phyloP scores from a whole-genome alignment of 2,888 invertebrate genomes.

The Dryadula phaetusa region DNA sequence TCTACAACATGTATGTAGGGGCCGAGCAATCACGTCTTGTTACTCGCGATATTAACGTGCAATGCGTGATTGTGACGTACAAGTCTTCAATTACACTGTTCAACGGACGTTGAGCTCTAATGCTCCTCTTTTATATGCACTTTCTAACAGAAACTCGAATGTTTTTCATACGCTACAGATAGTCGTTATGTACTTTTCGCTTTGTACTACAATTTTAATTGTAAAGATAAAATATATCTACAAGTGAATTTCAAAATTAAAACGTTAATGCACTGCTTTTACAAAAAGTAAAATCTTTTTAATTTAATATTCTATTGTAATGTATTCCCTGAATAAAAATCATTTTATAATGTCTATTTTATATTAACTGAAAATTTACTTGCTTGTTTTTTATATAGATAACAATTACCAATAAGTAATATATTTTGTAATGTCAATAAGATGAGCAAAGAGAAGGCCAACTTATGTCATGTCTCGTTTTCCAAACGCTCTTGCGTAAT shows the following conservation, averaged over 20 bases:
- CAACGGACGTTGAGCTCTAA: constrained; percentile 48
- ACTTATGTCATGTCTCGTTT: neutral
- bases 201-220: constrained; percentile 23
- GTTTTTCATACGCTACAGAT: constrained; percentile 32
- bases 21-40: constrained; percentile 28
- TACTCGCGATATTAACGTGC: constrained; percentile 29
- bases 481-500: neutral
- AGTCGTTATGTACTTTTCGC: constrained; percentile 31
- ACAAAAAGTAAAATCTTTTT: neutral
- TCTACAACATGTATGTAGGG: constrained; percentile 18
- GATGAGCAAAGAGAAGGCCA: neutral
- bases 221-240: constrained; percentile 4
- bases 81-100: constrained; percentile 48
- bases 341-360: neutral
- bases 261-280: constrained; percentile 15
- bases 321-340: neutral
- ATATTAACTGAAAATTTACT: neutral
- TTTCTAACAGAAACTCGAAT: constrained; percentile 39
- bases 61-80: constrained; percentile 40
- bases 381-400: neutral
- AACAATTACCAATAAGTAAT: neutral
- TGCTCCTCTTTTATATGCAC: constrained; percentile 40
- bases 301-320: neutral
- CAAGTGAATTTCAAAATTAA: neutral
- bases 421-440: neutral